Evolutionary conservation across 2,888 invertebrate genomes (phyloP).

Genomic region (Dryobota labecula): DNA sequence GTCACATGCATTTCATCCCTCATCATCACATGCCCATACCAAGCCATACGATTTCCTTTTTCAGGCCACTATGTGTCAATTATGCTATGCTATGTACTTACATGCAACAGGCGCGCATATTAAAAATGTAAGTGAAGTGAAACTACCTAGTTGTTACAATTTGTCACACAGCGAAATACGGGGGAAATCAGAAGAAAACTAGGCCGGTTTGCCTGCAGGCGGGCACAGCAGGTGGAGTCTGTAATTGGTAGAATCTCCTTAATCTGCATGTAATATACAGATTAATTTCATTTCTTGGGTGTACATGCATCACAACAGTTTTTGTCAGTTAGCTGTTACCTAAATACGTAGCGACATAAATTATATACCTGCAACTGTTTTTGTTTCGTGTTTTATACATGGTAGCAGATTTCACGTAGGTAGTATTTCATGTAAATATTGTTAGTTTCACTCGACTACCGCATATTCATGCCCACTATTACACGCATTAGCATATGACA

Average conservation of each 20-base stretch:
- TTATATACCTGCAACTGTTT: not conserved
- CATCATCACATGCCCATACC: not conserved
- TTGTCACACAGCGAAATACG: not conserved
- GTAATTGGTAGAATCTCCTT: not conserved
- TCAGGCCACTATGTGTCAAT: not conserved
- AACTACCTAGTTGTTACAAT: conserved; percentile 6
- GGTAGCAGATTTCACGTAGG: not conserved
- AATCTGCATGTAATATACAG: not conserved
- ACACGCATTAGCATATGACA: conserved; percentile 46
- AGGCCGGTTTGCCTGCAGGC: too few species aligned
- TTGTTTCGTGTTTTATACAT: not conserved
- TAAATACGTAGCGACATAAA: not conserved
- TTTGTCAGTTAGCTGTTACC: not conserved
- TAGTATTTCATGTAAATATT: conserved; percentile 3
- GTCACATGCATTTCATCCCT: not conserved
- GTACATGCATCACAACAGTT: not conserved
- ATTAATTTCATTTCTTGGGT: not conserved
- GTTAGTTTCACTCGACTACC: conserved; percentile 6
- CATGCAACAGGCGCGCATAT: not conserved
- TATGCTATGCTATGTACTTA: not conserved
- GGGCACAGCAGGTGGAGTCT: too few species aligned
- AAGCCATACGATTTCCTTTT: not conserved
- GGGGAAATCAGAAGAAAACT: not conserved
- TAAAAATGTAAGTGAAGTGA: conserved; percentile 16
- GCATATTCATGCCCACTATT: conserved; percentile 25